Evolutionary conservation across 2,888 invertebrate genomes (phyloP).

Genomic region (Pachydiplax longipennis): DNA sequence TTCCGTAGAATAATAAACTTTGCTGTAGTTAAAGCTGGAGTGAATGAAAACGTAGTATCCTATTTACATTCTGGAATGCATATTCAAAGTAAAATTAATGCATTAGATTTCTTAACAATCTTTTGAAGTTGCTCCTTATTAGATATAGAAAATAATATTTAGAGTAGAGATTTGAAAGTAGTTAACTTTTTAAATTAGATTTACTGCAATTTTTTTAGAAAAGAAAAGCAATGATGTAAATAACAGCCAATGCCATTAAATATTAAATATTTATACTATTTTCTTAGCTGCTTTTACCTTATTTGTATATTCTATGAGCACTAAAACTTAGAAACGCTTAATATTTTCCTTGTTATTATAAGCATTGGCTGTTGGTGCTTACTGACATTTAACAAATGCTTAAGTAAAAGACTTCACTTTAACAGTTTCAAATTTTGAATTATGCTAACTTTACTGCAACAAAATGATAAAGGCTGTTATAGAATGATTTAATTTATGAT

Average conservation of each 20-base stretch:
- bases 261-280: slow-evolving; percentile 32
- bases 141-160: slow-evolving; percentile 32
- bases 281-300: slow-evolving; percentile 39
- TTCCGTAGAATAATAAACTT: not conserved
- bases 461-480: slow-evolving; percentile 10
- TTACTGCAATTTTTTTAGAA: not conserved
- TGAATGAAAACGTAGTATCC: not conserved
- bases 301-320: slow-evolving; percentile 17
- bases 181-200: slow-evolving; percentile 15
- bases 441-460: slow-evolving; percentile 37
- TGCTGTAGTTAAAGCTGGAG: slow-evolving; percentile 28
- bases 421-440: slow-evolving; percentile 4
- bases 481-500: slow-evolving; percentile 35
- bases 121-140: slow-evolving; percentile 38
- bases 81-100: slow-evolving; percentile 11
- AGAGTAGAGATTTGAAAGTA: slow-evolving; percentile 35
- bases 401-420: not conserved
- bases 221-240: not conserved
- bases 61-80: slow-evolving; percentile 6
- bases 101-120: slow-evolving; percentile 17
- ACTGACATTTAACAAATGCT: slow-evolving; percentile 37
- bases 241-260: slow-evolving; percentile 5
- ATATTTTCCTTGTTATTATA: not conserved
- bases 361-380: slow-evolving; percentile 15
- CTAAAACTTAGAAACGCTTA: slow-evolving; percentile 8